phyloP scores from a whole-genome alignment of 2,113 vertebrate species.

The Callipepla squamata region DNA sequence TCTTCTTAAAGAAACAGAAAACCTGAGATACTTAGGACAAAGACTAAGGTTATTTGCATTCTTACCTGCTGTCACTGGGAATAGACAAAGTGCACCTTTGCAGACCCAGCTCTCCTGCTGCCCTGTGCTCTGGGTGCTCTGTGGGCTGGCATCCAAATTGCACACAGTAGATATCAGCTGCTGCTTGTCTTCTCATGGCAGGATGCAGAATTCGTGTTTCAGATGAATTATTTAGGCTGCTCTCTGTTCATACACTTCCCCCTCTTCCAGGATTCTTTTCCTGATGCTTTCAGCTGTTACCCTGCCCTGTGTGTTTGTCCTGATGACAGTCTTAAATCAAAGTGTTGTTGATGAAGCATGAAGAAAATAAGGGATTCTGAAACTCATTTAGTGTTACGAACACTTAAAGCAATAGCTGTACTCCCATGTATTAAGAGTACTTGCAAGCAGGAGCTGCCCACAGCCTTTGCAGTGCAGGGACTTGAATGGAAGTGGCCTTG shows the following conservation, averaged over 20 bases:
- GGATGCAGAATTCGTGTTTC: background rate
- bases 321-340: background rate
- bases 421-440: background rate
- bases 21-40: background rate
- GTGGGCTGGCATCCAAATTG: background rate
- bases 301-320: background rate
- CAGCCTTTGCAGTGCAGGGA: background rate
- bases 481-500: background rate
- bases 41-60: background rate
- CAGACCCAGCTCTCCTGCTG: background rate
- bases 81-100: background rate
- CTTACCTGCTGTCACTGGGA: background rate
- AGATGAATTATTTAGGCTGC: background rate
- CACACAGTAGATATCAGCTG: background rate
- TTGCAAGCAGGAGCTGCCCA: background rate
- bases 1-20: constrained; percentile 42
- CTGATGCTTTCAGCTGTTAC: background rate
- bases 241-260: background rate
- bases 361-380: background rate
- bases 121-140: background rate
- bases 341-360: background rate
- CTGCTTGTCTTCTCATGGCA: background rate
- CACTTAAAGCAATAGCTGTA: background rate
- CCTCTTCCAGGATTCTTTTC: background rate
- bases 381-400: background rate